Evolutionary conservation across 53 echinoderm and acorn worm genomes (phyloP).

Genomic region (Zoroaster sp.): DNA sequence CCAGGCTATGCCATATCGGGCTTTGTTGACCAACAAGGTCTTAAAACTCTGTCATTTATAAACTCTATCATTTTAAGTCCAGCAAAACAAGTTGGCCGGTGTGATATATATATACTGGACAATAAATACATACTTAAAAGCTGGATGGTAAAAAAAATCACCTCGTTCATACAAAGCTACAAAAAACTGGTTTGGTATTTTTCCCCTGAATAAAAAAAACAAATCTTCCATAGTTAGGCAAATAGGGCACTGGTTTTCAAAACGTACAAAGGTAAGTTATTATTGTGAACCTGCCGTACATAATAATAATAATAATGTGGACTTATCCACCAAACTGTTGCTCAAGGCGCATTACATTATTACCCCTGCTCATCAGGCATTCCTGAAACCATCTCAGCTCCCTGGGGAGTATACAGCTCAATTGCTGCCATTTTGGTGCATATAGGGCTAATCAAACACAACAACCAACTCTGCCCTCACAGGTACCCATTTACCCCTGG

Average conservation of each 20-base stretch:
- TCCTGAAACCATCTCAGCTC: no score
- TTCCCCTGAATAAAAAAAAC: neutral
- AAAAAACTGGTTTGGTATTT: constrained; percentile 1
- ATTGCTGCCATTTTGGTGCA: no score
- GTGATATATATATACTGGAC: neutral
- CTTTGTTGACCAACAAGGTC: neutral
- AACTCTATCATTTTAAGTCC: neutral
- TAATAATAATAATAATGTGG: no score
- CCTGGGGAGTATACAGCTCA: no score
- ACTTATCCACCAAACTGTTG: no score
- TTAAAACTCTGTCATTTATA: neutral
- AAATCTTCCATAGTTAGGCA: neutral
- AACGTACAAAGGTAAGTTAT: neutral
- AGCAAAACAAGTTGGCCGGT: neutral
- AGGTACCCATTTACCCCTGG: no score
- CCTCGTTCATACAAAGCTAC: constrained; percentile 27
- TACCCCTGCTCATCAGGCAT: no score
- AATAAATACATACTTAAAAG: constrained; percentile 16
- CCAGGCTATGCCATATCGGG: neutral
- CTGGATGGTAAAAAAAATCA: constrained; percentile 23
- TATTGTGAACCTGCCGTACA: neutral
- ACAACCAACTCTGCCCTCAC: no score
- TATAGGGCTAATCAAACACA: no score
- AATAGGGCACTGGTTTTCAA: neutral
- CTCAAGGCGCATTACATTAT: no score